Evolutionary conservation across 2,888 invertebrate species (phyloP).

Genomic region (Xanthia icteritia): DNA sequence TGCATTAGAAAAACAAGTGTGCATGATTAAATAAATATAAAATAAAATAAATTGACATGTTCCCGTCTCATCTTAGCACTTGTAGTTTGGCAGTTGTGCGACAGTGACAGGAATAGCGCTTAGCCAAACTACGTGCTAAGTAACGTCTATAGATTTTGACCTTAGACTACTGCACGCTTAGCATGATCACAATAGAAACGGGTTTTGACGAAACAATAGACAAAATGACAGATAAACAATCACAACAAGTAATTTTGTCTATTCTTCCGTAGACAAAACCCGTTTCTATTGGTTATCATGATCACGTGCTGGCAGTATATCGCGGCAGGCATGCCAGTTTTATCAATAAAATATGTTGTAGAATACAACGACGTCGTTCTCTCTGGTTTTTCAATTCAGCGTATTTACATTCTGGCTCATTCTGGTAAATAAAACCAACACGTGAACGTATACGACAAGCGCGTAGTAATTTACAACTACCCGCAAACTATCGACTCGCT

Average conservation of each 20-base stretch:
- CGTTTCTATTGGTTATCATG: too few relatives aligned
- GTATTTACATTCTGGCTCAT: neutral
- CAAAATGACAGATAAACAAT: too few relatives aligned
- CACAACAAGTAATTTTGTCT: too few relatives aligned
- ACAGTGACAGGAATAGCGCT: neutral
- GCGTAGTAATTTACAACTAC: constrained; percentile 51
- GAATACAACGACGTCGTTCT: neutral
- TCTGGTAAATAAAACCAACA: constrained; percentile 16
- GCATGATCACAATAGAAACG: too few relatives aligned
- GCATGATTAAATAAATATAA: too few relatives aligned
- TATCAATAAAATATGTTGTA: neutral
- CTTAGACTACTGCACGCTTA: too few relatives aligned
- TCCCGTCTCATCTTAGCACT: neutral
- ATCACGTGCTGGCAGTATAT: neutral
- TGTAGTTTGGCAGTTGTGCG: neutral
- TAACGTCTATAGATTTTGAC: neutral
- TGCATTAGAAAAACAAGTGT: too few relatives aligned
- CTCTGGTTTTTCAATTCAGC: constrained; percentile 2
- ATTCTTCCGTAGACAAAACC: too few relatives aligned
- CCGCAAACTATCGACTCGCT: constrained; percentile 57
- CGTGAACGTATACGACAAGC: constrained; percentile 9
- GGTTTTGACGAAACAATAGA: too few relatives aligned
- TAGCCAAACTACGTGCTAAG: neutral
- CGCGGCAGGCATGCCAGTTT: neutral
- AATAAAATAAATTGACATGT: neutral